These are phyloP conservation scores for Tethea ocularis DNA, from an alignment of 2,888 invertebrate species.

Conservation along the genomic window DNA sequence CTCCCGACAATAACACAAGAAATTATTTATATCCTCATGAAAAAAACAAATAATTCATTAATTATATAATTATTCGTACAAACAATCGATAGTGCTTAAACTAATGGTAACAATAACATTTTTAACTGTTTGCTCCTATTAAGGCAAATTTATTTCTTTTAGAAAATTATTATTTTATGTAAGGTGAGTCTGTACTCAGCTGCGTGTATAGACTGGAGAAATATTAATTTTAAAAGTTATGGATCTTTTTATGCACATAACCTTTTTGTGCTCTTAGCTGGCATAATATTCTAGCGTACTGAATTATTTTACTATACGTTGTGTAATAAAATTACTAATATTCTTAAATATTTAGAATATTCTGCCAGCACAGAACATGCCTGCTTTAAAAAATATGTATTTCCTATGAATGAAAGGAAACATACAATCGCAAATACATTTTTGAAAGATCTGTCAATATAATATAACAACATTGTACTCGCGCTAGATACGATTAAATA, in stretches of 20 bases:
- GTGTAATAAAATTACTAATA: neutral
- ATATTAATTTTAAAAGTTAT: neutral
- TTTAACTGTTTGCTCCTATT: conserved; percentile 57
- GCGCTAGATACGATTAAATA: neutral
- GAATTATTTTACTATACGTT: neutral
- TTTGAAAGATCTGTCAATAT: neutral
- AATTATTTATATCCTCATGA: conserved; percentile 53
- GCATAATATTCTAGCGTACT: neutral
- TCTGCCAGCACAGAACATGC: neutral
- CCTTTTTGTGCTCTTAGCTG: neutral
- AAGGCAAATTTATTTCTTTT: conserved; percentile 48
- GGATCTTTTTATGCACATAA: neutral
- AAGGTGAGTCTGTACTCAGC: neutral
- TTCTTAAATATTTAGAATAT: neutral
- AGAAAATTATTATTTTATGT: conserved; percentile 12
- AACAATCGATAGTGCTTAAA: conserved; percentile 75
- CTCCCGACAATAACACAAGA: conserved; percentile 62
- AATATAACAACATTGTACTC: neutral
- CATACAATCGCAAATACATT: neutral
- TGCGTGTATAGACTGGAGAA: neutral
- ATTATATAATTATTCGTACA: conserved; percentile 48
- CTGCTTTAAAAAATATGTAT: neutral
- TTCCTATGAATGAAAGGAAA: neutral
- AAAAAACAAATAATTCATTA: conserved; percentile 57
- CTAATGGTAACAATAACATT: conserved; percentile 83